Evolutionary conservation across 2,113 vertebrate genomes (phyloP).

Genomic region (Gymnocephalus cernua): DNA sequence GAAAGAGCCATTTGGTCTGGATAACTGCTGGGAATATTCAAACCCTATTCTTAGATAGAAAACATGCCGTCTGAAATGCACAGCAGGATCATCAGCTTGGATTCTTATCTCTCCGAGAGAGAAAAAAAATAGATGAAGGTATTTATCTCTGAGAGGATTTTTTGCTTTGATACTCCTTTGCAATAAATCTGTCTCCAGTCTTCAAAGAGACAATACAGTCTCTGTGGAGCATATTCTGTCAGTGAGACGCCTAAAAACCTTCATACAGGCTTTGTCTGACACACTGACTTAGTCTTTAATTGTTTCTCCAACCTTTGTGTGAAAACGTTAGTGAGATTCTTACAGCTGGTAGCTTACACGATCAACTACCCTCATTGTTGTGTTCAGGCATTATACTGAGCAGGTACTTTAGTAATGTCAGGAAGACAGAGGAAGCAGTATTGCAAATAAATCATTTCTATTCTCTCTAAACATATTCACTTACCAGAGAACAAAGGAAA

Average conservation of each 20-base stretch:
- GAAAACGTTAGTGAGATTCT: conserved; percentile 51
- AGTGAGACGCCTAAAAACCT: conserved; percentile 48
- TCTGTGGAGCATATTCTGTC: conserved; percentile 56
- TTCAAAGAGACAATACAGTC: conserved; percentile 70
- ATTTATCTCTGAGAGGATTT: conserved; percentile 68
- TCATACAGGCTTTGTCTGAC: conserved; percentile 47
- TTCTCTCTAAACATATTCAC: conserved; percentile 69
- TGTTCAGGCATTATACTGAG: conserved; percentile 22
- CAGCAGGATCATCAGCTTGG: conserved; percentile 30
- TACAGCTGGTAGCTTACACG: background rate
- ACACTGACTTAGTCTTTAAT: conserved; percentile 57
- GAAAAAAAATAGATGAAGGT: conserved; percentile 48
- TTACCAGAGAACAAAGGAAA: conserved; percentile 61
- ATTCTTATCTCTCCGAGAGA: conserved; percentile 53
- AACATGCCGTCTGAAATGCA: conserved; percentile 34
- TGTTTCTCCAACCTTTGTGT: conserved; percentile 43
- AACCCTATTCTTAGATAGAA: conserved; percentile 18
- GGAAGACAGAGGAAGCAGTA: conserved; percentile 16
- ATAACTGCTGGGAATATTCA: conserved; percentile 37
- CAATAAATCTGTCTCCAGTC: conserved; percentile 67
- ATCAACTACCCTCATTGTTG: conserved; percentile 35
- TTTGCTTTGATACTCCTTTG: conserved; percentile 68
- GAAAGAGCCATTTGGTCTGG: background rate
- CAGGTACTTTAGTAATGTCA: conserved; percentile 63
- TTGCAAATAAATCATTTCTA: conserved; percentile 81